phyloP scores from a whole-genome alignment of 2,888 invertebrate species.

The Marasmarcha lunaedactyla region DNA sequence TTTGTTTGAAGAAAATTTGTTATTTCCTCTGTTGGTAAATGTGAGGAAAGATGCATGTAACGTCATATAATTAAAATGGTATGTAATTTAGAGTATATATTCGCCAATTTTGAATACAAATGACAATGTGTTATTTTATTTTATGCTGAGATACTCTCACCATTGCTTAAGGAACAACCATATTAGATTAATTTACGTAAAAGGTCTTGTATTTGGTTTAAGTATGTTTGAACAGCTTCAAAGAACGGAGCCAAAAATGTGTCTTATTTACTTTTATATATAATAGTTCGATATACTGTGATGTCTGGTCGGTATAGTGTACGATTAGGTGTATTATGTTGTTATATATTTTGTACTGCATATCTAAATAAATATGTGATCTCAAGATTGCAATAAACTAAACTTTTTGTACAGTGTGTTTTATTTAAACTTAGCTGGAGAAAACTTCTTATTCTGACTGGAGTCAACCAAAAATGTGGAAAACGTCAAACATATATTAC shows the following conservation, averaged over 20 bases:
- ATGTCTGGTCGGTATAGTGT: neutral
- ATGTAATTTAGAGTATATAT: no score
- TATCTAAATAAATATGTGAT: conserved; percentile 2
- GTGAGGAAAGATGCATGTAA: no score
- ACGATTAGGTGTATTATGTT: neutral
- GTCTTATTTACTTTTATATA: neutral
- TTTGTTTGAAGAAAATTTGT: no score
- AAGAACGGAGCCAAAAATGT: conserved; percentile 31
- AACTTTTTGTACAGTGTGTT: neutral
- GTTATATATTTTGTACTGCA: neutral
- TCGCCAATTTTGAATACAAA: no score
- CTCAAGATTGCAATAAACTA: conserved; percentile 4
- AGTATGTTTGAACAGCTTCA: conserved; percentile 23
- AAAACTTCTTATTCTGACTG: no score
- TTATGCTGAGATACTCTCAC: no score
- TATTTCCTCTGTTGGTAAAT: no score
- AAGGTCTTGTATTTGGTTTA: conserved; percentile 1
- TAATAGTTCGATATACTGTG: conserved; percentile 5
- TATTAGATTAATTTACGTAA: neutral
- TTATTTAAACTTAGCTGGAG: no score
- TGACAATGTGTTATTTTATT: no score
- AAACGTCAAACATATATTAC: no score
- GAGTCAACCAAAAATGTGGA: no score
- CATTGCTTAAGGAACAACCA: neutral
- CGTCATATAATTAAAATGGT: no score